These are phyloP conservation scores for Caerostris darwini DNA, from an alignment of 1,140 invertebrate species.

Conservation along the genomic window DNA sequence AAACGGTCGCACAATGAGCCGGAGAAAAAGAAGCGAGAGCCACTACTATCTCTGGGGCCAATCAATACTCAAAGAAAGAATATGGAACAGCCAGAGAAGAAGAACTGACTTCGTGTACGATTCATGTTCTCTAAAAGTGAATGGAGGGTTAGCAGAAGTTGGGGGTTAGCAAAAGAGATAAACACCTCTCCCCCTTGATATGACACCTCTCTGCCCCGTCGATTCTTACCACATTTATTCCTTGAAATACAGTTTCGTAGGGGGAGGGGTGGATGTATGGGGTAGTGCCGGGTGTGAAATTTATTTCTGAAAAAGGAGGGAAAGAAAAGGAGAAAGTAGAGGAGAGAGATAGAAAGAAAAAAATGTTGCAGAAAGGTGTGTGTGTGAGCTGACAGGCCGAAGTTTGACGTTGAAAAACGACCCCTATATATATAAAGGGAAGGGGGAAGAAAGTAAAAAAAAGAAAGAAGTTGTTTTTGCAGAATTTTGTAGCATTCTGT, in stretches of 20 bases:
- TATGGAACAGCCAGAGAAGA: neutral
- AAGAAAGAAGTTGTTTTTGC: constrained; percentile 50
- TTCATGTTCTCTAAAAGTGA: constrained; percentile 29
- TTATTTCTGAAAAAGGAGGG: constrained; percentile 53
- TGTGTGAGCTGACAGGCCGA: constrained; percentile 54
- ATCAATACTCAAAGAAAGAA: constrained; percentile 50
- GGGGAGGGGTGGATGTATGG: neutral
- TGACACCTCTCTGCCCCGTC: neutral
- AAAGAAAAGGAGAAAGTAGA: constrained; percentile 3
- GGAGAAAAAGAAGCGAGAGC: neutral
- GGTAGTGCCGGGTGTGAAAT: constrained; percentile 12
- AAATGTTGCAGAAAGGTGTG: constrained; percentile 50
- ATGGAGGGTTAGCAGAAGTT: too few species aligned
- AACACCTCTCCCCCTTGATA: neutral
- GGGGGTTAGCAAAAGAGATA: too few species aligned
- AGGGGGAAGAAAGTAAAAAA: too few species aligned
- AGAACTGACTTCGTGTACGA: constrained; percentile 17
- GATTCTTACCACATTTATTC: constrained; percentile 73
- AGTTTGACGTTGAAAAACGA: constrained; percentile 73
- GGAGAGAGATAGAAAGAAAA: neutral
- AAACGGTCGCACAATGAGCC: neutral
- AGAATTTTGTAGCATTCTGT: constrained; percentile 52
- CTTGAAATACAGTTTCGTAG: constrained; percentile 37
- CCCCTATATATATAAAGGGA: neutral
- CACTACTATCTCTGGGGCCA: constrained; percentile 32